phyloP scores from a whole-genome alignment of 2,113 vertebrate species.

The Edolisoma coerulescens region DNA sequence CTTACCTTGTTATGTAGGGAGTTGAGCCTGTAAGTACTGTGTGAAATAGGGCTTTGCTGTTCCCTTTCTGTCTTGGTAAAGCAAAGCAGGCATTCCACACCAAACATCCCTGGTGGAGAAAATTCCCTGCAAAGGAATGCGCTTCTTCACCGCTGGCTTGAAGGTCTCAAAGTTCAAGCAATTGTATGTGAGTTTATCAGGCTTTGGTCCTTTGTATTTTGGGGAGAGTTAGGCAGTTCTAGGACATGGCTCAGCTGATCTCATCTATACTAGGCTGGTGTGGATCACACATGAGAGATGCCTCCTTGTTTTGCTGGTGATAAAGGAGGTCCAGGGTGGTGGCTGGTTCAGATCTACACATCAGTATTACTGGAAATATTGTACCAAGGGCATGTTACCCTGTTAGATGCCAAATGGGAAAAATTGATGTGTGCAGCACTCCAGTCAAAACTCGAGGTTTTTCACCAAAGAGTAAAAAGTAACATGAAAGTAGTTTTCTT shows the following conservation, averaged over 20 bases:
- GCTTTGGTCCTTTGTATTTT: background rate
- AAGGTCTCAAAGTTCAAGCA: background rate
- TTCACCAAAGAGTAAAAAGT: background rate
- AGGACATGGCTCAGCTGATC: background rate
- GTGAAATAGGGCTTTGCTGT: background rate
- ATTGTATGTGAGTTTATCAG: background rate
- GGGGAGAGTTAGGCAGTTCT: background rate
- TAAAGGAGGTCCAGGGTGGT: background rate
- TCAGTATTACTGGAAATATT: background rate
- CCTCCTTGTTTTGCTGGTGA: background rate
- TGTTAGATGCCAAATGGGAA: background rate
- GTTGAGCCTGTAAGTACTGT: background rate
- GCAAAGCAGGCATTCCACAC: background rate
- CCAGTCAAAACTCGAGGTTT: background rate
- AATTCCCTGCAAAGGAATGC: background rate
- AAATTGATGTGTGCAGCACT: background rate
- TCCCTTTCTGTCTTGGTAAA: background rate
- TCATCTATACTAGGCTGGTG: background rate
- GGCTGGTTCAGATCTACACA: background rate
- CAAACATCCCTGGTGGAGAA: background rate
- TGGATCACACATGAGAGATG: background rate
- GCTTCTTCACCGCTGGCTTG: background rate
- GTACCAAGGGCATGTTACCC: background rate
- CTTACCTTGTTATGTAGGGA: background rate
- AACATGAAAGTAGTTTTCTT: background rate